Evolutionary conservation across 2,888 invertebrate genomes (phyloP).

Genomic region (Spisula subtruncata): DNA sequence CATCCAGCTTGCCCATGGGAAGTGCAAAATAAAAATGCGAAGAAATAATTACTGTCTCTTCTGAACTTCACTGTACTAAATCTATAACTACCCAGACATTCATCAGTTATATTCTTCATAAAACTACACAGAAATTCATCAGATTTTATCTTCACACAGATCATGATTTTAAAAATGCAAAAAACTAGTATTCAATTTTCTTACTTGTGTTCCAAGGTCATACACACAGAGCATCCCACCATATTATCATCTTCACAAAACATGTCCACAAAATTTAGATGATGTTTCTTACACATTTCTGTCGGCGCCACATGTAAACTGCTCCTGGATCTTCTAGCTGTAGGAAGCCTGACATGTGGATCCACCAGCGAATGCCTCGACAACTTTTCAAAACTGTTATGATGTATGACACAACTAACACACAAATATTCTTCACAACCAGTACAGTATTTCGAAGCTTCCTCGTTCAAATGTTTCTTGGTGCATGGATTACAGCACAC

Average conservation of each 20-base stretch:
- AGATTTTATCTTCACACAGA: too few species aligned
- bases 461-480: neutral
- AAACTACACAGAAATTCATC: too few species aligned
- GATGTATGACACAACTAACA: neutral
- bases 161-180: too few species aligned
- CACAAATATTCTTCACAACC: conserved; percentile 30
- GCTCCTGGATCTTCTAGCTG: neutral
- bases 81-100: too few species aligned
- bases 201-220: conserved; percentile 31
- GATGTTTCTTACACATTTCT: neutral
- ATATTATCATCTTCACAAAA: conserved; percentile 18
- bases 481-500: neutral
- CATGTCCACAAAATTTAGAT: conserved; percentile 21
- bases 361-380: conserved; percentile 9
- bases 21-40: too few species aligned
- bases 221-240: conserved; percentile 25
- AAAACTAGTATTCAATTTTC: neutral
- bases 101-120: too few species aligned
- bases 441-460: conserved; percentile 25
- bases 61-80: too few species aligned
- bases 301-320: neutral
- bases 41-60: too few species aligned
- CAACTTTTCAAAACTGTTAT: neutral
- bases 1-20: too few species aligned
- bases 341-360: neutral